Conservation (phyloP, 2,888 invertebrate species). For the Harmothoe impar region DNA sequence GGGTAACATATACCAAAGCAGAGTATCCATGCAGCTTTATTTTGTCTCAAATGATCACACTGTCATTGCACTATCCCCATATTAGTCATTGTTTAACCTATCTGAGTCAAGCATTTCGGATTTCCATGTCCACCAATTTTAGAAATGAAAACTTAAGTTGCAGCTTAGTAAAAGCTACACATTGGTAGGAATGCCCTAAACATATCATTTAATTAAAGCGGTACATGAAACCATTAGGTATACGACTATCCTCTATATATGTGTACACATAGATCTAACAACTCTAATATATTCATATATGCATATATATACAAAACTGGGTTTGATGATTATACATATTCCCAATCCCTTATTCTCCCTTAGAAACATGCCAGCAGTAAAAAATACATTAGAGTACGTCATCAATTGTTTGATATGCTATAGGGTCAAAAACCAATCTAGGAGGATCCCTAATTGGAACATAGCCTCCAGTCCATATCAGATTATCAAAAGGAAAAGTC, state of each 20-base stretch:
- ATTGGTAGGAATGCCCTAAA: background rate
- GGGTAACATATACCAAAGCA: too few relatives aligned
- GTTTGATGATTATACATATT: background rate
- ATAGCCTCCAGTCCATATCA: background rate
- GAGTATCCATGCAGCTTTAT: too few relatives aligned
- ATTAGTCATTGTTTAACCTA: too few relatives aligned
- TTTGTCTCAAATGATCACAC: too few relatives aligned
- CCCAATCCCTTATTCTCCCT: constrained; percentile 30
- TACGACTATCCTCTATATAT: constrained; percentile 14
- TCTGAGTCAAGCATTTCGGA: too few relatives aligned
- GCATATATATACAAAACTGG: constrained; percentile 21
- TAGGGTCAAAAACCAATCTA: background rate
- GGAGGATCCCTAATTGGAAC: constrained; percentile 9
- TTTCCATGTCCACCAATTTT: too few relatives aligned
- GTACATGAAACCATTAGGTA: background rate
- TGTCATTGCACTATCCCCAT: too few relatives aligned
- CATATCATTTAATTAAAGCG: background rate
- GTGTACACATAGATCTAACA: constrained; percentile 32
- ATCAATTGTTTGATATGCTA: constrained; percentile 49
- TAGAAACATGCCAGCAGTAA: constrained; percentile 52
- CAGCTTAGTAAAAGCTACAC: background rate
- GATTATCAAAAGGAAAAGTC: background rate
- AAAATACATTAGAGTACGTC: constrained; percentile 38
- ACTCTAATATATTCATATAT: constrained; percentile 26
- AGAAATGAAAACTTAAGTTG: too few relatives aligned